Evolutionary conservation across 2,888 invertebrate species (phyloP), one percentile per base, ranked within the genome.

Genomic region (Nasonovia ribisnigri): DNA sequence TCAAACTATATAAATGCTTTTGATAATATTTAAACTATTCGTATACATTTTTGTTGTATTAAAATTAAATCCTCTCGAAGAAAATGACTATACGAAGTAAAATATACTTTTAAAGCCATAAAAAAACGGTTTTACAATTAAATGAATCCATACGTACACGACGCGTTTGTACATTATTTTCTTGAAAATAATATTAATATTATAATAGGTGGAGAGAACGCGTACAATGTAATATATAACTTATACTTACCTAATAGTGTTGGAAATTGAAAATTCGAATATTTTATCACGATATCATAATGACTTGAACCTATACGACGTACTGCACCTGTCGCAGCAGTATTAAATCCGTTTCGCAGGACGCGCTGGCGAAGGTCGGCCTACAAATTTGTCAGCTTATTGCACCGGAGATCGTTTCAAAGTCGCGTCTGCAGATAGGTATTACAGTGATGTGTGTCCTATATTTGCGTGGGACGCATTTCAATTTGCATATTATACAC

Each of bases 231-330:
- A 24, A 24, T 88, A 10, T 46, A n/a, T n/a, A n/a, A n/a, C n/a
- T n/a, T n/a, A n/a, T 11, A 46, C 11, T 2, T 46, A 11, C 10
- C 11, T 0, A 10, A 8, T 8, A n/a, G n/a, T n/a, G 46, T 90
- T 90, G n/a, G 48, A 36, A 90, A 67, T 67, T 36, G 46, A 67
- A 57, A 88, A 57, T 88, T 29, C 42, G 6, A 88, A 88, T 90
- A 67, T 46, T 46, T 90, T 43, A 29, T 90, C n/a, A 13, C 26
- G 1, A 24, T 88, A 60, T 8, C 6, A 36, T 77, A 36, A 77
- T 77, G 20, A 20, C 77, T 36, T 77, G 16, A n/a, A 84, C 8
- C 43, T 91, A 46, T 46, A n/a, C 43, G 43, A 54, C 90, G 42
- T 51, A 57, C 5, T 67, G 77, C 77, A 91, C 84, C 46, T 46